These are phyloP conservation scores for Antechinus stuartii DNA, from an alignment of 2,113 vertebrate genomes.

Conservation along the genomic window DNA sequence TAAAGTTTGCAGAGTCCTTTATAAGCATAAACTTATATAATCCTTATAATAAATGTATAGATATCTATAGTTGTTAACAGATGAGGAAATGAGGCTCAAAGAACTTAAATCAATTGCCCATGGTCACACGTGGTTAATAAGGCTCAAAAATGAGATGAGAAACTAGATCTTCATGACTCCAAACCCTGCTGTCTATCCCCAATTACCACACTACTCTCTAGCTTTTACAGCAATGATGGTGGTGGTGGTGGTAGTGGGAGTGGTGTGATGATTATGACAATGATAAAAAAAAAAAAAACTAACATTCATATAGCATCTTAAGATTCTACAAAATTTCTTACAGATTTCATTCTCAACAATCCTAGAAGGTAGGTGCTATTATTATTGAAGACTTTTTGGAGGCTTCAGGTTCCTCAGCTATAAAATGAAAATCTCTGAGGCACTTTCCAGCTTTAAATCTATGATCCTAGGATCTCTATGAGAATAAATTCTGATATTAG, in stretches of 20 bases:
- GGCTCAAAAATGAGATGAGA: not conserved
- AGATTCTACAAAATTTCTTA: not conserved
- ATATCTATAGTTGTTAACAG: not conserved
- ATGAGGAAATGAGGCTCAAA: not conserved
- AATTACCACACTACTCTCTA: not conserved
- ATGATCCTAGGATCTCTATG: not conserved
- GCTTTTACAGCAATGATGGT: not conserved
- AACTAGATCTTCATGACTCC: not conserved
- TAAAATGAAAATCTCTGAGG: not conserved
- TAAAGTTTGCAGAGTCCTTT: not conserved
- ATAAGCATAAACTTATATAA: not conserved
- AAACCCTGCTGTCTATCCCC: not conserved
- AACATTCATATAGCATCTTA: not conserved
- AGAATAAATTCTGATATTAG: not conserved
- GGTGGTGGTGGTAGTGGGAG: too few species aligned
- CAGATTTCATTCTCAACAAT: not conserved
- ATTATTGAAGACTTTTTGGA: not conserved
- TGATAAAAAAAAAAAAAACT: not conserved
- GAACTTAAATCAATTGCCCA: not conserved
- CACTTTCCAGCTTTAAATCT: not conserved
- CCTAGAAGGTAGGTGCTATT: not conserved
- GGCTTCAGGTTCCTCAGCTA: not conserved
- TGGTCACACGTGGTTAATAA: not conserved
- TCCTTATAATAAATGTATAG: not conserved
- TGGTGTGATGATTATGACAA: not conserved